These are phyloP conservation scores for Auanema sp. DNA, from an alignment of 2,888 invertebrate genomes.

Conservation along the genomic window DNA sequence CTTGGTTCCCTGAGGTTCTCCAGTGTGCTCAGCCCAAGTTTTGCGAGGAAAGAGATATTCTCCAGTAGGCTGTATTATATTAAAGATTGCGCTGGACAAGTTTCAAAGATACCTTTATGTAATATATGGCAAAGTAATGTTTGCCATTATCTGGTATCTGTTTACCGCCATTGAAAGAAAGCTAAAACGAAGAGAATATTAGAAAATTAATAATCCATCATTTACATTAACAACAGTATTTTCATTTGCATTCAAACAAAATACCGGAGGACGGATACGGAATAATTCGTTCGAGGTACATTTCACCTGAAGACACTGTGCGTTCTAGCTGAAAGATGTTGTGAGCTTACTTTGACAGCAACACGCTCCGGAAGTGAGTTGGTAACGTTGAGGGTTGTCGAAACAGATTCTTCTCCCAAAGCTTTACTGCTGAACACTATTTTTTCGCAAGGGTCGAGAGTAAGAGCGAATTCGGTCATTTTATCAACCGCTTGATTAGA, in stretches of 20 bases:
- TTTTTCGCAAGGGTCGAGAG: constrained; percentile 37
- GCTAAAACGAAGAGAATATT: constrained; percentile 16
- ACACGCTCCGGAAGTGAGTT: constrained; percentile 40
- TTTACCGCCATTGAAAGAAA: constrained; percentile 42
- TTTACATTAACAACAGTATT: constrained; percentile 8
- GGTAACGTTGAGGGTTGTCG: constrained; percentile 33
- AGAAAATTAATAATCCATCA: neutral
- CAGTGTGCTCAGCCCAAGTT: constrained; percentile 41
- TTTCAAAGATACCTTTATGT: constrained; percentile 6
- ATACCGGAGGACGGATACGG: constrained; percentile 50
- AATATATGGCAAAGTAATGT: constrained; percentile 56
- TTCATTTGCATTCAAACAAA: constrained; percentile 29
- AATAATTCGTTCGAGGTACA: constrained; percentile 57
- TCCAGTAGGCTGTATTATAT: constrained; percentile 5
- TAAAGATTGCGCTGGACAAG: neutral
- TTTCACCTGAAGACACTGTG: constrained; percentile 42
- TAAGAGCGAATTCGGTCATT: constrained; percentile 29
- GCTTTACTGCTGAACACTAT: constrained; percentile 35
- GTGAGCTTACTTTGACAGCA: constrained; percentile 31
- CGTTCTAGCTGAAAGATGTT: neutral
- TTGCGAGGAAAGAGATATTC: constrained; percentile 24
- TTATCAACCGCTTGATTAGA: neutral
- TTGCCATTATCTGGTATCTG: constrained; percentile 45
- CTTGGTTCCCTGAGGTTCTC: constrained; percentile 36
- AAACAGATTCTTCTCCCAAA: constrained; percentile 40